These are phyloP conservation scores for Rhea pennata DNA, from an alignment of 2,113 vertebrate species.

Conservation along the genomic window DNA sequence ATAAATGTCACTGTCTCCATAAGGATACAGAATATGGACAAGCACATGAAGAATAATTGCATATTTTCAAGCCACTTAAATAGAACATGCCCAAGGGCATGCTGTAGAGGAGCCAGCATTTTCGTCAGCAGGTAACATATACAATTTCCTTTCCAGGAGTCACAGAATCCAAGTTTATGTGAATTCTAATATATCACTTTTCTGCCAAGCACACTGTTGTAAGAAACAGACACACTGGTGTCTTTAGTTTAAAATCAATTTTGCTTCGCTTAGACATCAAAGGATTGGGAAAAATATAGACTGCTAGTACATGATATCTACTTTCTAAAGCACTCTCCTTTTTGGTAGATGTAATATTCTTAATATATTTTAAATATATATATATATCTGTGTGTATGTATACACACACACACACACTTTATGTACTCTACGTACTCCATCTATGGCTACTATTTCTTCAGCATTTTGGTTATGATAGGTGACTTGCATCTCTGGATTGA, in stretches of 20 bases:
- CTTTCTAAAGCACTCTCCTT: neutral
- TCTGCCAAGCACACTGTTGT: neutral
- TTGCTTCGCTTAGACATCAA: neutral
- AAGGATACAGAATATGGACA: constrained; percentile 8
- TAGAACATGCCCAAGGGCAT: constrained; percentile 25
- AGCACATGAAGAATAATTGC: constrained; percentile 9
- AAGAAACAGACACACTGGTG: neutral
- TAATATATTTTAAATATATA: neutral
- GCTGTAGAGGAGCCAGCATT: neutral
- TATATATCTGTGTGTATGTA: too few species aligned
- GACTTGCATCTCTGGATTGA: neutral
- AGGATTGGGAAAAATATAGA: neutral
- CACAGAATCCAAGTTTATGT: neutral
- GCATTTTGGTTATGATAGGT: neutral
- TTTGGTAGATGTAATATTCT: neutral
- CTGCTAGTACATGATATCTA: neutral
- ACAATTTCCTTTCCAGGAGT: neutral
- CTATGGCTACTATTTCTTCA: neutral
- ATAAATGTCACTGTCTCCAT: constrained; percentile 37
- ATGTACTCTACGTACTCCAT: neutral
- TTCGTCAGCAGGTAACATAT: neutral
- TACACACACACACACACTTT: neutral
- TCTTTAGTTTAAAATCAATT: constrained; percentile 31
- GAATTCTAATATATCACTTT: neutral
- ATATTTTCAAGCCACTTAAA: constrained; percentile 43